Conservation (phyloP, 2,797 vertebrate genomes). For the Myotis findleyi region DNA sequence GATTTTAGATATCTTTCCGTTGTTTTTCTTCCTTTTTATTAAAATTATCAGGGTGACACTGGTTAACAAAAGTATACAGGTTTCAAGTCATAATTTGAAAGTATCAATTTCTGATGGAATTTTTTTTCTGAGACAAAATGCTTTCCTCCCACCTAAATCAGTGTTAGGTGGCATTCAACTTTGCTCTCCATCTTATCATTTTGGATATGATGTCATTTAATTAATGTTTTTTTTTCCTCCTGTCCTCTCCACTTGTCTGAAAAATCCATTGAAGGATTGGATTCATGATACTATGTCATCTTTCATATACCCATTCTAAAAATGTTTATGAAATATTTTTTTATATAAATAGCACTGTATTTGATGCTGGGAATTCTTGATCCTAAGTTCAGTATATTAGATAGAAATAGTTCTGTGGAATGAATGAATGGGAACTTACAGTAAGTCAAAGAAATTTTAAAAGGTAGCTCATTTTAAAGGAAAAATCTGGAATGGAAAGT, state of each 20-base stretch:
- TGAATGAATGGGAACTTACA: neutral
- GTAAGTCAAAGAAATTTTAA: neutral
- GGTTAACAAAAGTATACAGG: too few species aligned
- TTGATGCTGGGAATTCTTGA: neutral
- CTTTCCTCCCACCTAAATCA: neutral
- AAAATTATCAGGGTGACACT: too few species aligned
- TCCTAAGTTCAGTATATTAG: neutral
- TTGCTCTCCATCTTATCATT: neutral
- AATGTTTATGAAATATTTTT: neutral
- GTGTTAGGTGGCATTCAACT: neutral
- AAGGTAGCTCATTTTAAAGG: neutral
- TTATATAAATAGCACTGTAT: neutral
- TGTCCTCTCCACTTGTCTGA: neutral
- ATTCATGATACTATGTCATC: neutral
- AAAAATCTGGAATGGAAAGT: neutral
- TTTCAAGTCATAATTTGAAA: too few species aligned
- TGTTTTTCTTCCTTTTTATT: too few species aligned
- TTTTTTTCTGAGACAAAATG: neutral
- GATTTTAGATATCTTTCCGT: neutral
- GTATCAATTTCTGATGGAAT: neutral
- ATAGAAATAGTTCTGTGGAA: neutral
- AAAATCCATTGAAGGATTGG: neutral
- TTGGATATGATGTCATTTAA: neutral
- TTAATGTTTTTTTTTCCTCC: neutral
- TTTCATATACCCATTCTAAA: neutral